phyloP scores from a whole-genome alignment of 2,113 vertebrate genomes.

The Actinemys pallida region DNA sequence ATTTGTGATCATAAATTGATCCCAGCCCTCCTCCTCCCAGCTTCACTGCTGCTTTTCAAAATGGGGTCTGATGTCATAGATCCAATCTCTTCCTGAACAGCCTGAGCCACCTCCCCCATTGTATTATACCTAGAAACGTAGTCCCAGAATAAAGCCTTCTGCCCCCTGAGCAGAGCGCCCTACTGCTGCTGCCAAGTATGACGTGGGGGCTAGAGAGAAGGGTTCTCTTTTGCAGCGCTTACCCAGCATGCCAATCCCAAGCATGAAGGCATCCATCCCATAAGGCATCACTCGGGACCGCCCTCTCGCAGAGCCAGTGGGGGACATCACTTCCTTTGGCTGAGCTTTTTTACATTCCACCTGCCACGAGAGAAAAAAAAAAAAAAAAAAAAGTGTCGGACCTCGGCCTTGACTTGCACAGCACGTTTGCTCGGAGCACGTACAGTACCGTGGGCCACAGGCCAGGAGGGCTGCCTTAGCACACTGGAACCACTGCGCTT shows the following conservation, averaged over 20 bases:
- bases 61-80: not conserved
- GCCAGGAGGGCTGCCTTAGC: not conserved
- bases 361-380: conserved; percentile 74
- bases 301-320: conserved; percentile 94
- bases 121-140: not conserved
- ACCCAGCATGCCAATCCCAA: conserved; percentile 99
- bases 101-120: not conserved
- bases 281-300: conserved; percentile 98
- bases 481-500: rapidly evolving
- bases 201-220: not conserved
- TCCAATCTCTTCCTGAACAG: conserved; percentile 40
- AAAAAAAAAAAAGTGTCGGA: conserved; percentile 26
- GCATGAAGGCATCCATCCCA: conserved; percentile 99
- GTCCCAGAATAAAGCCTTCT: not conserved
- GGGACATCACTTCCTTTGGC: conserved; percentile 99
- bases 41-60: not conserved
- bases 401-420: not conserved
- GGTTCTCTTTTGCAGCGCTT: conserved; percentile 65
- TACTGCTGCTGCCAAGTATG: conserved; percentile 20
- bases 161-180: not conserved
- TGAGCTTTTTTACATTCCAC: conserved; percentile 99
- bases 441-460: not conserved
- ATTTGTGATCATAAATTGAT: conserved; percentile 44
- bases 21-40: not conserved
- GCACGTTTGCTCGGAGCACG: not conserved